Base-by-base conservation (phyloP, 2,888 invertebrate genomes). In the Trilocha varians region DNA sequence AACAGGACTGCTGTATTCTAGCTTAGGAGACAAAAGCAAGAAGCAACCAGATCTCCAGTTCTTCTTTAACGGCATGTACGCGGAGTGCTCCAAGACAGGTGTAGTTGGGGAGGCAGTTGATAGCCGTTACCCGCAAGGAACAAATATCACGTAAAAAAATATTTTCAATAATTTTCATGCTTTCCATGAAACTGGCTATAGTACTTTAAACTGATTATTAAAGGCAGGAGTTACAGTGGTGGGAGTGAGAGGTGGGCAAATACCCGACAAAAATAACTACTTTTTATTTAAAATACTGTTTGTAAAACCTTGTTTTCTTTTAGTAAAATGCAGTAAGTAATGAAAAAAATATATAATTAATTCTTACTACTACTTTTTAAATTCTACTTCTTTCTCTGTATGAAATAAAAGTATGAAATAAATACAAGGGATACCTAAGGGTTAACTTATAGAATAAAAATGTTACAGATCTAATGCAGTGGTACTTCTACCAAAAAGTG, bases 41-140 rank as follows among this genome's bases (percentile, higher is more conserved):
- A 57, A 55, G 1, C 85, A 90, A 58, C 91, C 91, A 0, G 91
- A 91, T 61, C 57, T 91, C 8, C 91, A 91, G 53, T 77, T 90
- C 52, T 91, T 90, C 70, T 90, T 91, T 65, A 88, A 87, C 36
- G 91, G 90, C 0, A 89, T 88, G 58, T 80, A 88, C 51, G 89
- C 90, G 0, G 90, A 79, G 16, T 78, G 78, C 48, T 77, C 79
- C 0, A 44, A 47, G 6, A 61, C 60, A 0, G 80, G 91, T 0
- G 55, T 56, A 0, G 43, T 80, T 0, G 68, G 70, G n/a, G 87
- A 87, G 25, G 47, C 49, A 0, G 67, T 62, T n/a, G 32, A 35
- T 6, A 64, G 73, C 40, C 69, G 50, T 8, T 57, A 62, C 39
- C 39, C 54, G 0, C 38, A 44, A 3, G 65, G 63, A 2, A 55